Evolutionary conservation across 2,888 invertebrate genomes (phyloP).

Genomic region (Arenicola marina): DNA sequence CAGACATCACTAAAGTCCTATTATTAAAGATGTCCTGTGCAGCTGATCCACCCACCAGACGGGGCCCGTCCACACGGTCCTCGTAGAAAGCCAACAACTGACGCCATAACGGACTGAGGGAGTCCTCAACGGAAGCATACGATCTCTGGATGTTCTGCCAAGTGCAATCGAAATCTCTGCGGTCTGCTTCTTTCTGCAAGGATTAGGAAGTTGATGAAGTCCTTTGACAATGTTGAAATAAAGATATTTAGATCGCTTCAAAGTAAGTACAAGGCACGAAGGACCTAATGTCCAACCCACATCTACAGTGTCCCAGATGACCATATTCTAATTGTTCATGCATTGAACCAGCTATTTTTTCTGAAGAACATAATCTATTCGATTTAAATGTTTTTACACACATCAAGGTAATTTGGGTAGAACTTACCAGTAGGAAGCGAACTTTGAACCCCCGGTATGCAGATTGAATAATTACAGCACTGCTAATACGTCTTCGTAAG

Average conservation of each 20-base stretch:
- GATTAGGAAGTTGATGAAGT: neutral
- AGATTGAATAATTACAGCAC: neutral
- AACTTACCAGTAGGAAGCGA: neutral
- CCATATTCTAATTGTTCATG: too few species aligned
- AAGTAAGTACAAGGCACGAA: too few species aligned
- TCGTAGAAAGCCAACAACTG: neutral
- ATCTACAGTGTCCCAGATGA: too few species aligned
- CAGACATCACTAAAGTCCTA: neutral
- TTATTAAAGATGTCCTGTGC: neutral
- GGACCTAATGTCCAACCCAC: too few species aligned
- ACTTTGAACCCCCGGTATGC: neutral
- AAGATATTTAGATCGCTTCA: too few species aligned
- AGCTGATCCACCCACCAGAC: neutral
- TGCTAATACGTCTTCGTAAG: neutral
- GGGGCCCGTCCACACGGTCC: neutral
- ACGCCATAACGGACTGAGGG: neutral
- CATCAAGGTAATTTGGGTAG: too few species aligned
- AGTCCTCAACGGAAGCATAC: too few species aligned
- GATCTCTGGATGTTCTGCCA: too few species aligned
- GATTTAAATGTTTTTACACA: too few species aligned
- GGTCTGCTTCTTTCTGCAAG: neutral
- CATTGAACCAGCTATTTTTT: too few species aligned
- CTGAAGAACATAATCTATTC: too few species aligned
- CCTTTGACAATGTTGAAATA: too few species aligned
- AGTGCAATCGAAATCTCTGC: neutral